phyloP scores from a whole-genome alignment of 2,113 vertebrate genomes.

The Zeus faber region DNA sequence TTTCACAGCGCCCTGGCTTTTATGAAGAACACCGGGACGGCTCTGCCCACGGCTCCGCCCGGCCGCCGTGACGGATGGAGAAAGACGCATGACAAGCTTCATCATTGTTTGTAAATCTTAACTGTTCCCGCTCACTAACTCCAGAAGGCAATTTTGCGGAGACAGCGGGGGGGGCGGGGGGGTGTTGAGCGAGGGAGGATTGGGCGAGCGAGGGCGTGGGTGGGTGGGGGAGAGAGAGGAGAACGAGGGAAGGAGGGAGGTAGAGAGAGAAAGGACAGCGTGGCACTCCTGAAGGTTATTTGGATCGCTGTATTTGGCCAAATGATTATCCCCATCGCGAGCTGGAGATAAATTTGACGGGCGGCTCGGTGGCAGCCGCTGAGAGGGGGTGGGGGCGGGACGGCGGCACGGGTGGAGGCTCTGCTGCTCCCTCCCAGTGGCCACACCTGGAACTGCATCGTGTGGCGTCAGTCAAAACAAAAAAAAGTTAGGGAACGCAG shows the following conservation, averaged over 20 bases:
- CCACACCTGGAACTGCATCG: background rate
- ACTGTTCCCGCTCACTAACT: constrained; percentile 99
- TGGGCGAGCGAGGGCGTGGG: constrained; percentile 1
- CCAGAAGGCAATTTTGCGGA: constrained; percentile 99
- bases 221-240: constrained; percentile 21
- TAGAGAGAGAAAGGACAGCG: constrained; percentile 85
- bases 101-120: constrained; percentile 99
- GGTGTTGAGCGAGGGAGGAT: constrained; percentile 39
- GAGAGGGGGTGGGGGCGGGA: constrained; percentile 20
- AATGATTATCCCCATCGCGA: constrained; percentile 70
- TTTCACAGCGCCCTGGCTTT: constrained; percentile 99
- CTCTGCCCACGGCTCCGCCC: constrained; percentile 86
- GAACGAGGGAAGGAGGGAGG: constrained; percentile 15
- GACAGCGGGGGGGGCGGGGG: constrained; percentile 81
- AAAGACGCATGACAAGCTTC: constrained; percentile 99
- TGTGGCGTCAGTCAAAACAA: too few species aligned
- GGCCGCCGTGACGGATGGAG: constrained; percentile 96
- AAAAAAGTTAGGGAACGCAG: too few species aligned
- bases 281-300: constrained; percentile 99
- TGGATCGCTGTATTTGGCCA: constrained; percentile 91
- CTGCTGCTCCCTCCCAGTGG: constrained; percentile 14
- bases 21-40: constrained; percentile 99
- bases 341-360: constrained; percentile 71
- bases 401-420: constrained; percentile 6
- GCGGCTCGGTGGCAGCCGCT: constrained; percentile 38